These are phyloP conservation scores for Ceriagrion tenellum DNA, from an alignment of 2,888 invertebrate genomes.

Conservation along the genomic window DNA sequence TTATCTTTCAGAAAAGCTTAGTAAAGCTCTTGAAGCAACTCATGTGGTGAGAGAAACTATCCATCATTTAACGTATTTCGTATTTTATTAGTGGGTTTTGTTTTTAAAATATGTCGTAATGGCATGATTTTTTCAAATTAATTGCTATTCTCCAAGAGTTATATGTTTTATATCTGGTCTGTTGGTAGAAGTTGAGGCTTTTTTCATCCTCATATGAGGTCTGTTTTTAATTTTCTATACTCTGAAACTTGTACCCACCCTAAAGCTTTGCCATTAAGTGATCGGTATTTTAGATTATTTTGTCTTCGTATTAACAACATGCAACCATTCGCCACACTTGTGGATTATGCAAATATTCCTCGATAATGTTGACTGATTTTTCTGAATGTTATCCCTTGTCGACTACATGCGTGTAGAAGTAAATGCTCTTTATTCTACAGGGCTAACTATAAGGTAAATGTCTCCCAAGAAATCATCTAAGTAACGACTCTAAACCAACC, in stretches of 20 bases:
- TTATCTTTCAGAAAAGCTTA: slow-evolving; percentile 84
- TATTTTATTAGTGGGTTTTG: slow-evolving; percentile 74
- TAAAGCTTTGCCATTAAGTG: neutral
- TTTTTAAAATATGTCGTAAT: too few species aligned
- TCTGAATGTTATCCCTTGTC: neutral
- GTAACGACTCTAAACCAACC: slow-evolving; percentile 3
- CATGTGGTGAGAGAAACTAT: slow-evolving; percentile 84
- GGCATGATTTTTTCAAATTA: neutral
- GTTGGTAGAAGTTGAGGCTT: too few species aligned
- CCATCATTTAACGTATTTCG: neutral
- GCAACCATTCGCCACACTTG: too few species aligned
- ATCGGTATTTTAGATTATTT: too few species aligned
- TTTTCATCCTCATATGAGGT: too few species aligned
- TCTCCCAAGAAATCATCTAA: slow-evolving; percentile 16
- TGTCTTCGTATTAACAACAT: neutral
- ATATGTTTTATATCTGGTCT: too few species aligned
- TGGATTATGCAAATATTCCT: neutral
- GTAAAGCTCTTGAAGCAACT: slow-evolving; percentile 84
- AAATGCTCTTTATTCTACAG: slow-evolving; percentile 56
- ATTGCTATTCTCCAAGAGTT: neutral
- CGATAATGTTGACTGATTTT: neutral
- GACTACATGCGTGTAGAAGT: neutral
- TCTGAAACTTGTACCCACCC: neutral
- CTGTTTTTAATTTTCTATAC: too few species aligned
- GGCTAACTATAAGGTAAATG: neutral